Conservation (phyloP, 2,888 invertebrate genomes). For the Lissonota sp. region DNA sequence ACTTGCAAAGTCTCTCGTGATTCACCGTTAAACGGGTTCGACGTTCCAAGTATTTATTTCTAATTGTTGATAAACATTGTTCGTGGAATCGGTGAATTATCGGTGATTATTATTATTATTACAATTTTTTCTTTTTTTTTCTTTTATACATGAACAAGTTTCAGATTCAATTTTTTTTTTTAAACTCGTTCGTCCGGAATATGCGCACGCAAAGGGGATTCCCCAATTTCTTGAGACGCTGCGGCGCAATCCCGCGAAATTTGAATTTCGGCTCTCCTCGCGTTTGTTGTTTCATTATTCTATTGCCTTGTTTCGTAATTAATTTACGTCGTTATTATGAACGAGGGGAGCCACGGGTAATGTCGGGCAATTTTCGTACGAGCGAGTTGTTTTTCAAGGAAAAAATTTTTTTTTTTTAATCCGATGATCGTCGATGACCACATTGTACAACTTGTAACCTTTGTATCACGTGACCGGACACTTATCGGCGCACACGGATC, state of each 20-base stretch:
- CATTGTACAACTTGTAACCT: slow-evolving; percentile 76
- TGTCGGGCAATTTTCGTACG: background rate
- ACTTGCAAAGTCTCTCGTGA: slow-evolving; percentile 21
- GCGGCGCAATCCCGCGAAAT: slow-evolving; percentile 2
- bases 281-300: slow-evolving; percentile 60
- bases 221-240: slow-evolving; percentile 3
- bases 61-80: slow-evolving; percentile 45
- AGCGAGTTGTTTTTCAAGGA: background rate
- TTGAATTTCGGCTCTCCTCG: slow-evolving; percentile 33
- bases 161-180: no score
- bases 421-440: slow-evolving; percentile 38
- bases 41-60: slow-evolving; percentile 55
- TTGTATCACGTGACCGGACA: slow-evolving; percentile 76
- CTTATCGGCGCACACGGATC: slow-evolving; percentile 51
- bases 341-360: slow-evolving; percentile 2
- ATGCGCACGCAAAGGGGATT: background rate
- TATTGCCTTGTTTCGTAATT: slow-evolving; percentile 55
- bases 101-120: slow-evolving; percentile 16
- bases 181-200: slow-evolving; percentile 37
- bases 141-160: background rate
- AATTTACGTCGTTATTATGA: slow-evolving; percentile 50
- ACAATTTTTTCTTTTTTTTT: background rate
- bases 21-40: slow-evolving; percentile 34
- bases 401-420: background rate
- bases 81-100: slow-evolving; percentile 34